Percentiles rank a stretch among this genome's conserved stretches.
Evolutionary conservation across 2,888 invertebrate genomes (phyloP).

Genomic region (Drosophila atripex): DNA sequence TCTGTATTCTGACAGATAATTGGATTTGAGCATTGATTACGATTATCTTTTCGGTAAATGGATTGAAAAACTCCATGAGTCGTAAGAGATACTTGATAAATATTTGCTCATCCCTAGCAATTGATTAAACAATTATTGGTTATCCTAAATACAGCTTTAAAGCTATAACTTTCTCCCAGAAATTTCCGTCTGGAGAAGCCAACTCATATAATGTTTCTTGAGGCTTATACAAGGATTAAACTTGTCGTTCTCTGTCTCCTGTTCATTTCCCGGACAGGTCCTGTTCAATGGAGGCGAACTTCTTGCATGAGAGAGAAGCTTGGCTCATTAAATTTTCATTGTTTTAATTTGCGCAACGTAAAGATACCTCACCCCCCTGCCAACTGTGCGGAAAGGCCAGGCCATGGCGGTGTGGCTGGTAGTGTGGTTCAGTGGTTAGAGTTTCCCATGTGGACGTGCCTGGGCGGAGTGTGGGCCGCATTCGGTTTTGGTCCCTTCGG

Average conservation of each 20-base stretch:
- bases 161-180: too few species aligned
- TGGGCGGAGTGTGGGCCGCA: constrained; percentile 15
- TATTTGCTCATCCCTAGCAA: too few species aligned
- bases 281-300: constrained; percentile 32
- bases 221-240: constrained; percentile 36
- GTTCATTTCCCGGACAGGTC: background rate
- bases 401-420: background rate
- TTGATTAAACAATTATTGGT: too few species aligned
- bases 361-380: constrained; percentile 6
- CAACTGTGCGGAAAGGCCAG: constrained; percentile 5
- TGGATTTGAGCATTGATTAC: constrained; percentile 42
- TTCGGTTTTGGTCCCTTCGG: constrained; percentile 8
- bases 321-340: constrained; percentile 71
- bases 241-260: constrained; percentile 4
- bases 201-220: constrained; percentile 23
- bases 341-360: constrained; percentile 66
- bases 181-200: background rate
- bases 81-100: too few species aligned
- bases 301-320: constrained; percentile 40
- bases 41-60: constrained; percentile 7
- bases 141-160: background rate
- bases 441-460: constrained; percentile 19
- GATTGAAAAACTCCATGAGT: background rate
- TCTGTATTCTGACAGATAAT: constrained; percentile 29
- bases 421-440: constrained; percentile 24